Percentiles rank a stretch among this genome's conserved stretches.
Conservation (phyloP, 2,797 vertebrate genomes). For the Catostomus latipinnis region DNA sequence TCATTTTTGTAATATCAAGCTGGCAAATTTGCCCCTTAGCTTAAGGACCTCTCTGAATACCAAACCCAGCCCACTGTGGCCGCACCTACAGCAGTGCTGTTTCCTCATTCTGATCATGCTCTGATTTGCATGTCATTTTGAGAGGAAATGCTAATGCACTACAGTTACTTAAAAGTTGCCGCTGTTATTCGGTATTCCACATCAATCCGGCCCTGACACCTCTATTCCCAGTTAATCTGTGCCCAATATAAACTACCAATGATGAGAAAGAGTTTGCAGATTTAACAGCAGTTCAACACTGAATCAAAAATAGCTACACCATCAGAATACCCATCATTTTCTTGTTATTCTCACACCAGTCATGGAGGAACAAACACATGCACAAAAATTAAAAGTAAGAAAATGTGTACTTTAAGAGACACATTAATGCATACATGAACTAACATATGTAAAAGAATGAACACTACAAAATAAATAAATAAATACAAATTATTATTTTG, state of each 20-base stretch:
- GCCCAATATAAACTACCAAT: constrained; percentile 12
- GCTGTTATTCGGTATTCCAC: constrained; percentile 17
- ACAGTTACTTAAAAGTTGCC: neutral
- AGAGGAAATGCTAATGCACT: constrained; percentile 22
- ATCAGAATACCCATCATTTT: constrained; percentile 29
- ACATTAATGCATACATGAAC: no score
- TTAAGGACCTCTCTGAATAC: constrained; percentile 31
- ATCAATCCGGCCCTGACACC: neutral
- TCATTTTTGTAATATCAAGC: no score
- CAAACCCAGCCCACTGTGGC: neutral
- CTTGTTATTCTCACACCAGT: constrained; percentile 26
- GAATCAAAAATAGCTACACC: constrained; percentile 12
- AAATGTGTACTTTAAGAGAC: no score
- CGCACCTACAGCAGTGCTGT: neutral
- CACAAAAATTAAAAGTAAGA: neutral
- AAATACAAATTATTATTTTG: no score
- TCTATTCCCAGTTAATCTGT: constrained; percentile 9
- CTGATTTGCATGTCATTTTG: neutral
- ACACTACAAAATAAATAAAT: no score
- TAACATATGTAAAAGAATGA: no score
- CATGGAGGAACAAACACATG: neutral
- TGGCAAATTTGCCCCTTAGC: no score
- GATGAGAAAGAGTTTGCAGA: neutral
- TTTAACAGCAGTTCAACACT: constrained; percentile 8
- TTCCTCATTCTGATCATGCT: constrained; percentile 4